Evolutionary conservation across 2,888 invertebrate genomes (phyloP).

Genomic region (Cataglyphis livida): DNA sequence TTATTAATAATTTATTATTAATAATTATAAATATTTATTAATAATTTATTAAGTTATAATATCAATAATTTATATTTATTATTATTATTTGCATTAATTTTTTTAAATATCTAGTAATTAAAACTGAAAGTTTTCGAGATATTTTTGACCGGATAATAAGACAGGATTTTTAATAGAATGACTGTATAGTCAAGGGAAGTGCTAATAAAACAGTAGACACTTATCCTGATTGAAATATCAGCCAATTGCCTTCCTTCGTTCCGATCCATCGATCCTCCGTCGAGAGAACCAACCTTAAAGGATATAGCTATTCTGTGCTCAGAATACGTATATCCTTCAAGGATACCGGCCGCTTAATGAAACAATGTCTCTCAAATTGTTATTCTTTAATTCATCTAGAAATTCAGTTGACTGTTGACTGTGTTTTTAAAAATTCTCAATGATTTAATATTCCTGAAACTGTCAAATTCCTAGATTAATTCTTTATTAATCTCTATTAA

Average conservation of each 20-base stretch:
- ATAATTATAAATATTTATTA: too few relatives aligned
- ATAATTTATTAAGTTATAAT: too few relatives aligned
- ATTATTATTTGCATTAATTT: not conserved
- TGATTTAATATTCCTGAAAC: not conserved
- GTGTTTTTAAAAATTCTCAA: not conserved
- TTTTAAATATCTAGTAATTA: not conserved
- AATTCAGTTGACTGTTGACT: not conserved
- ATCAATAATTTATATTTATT: not conserved
- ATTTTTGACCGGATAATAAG: not conserved
- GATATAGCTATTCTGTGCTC: slow-evolving; percentile 9
- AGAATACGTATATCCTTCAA: slow-evolving; percentile 8
- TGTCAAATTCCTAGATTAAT: not conserved
- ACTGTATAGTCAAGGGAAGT: not conserved
- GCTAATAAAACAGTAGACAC: slow-evolving; percentile 48
- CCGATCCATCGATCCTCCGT: slow-evolving; percentile 26
- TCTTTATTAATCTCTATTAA: too few relatives aligned
- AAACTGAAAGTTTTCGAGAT: not conserved
- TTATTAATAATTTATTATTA: too few relatives aligned
- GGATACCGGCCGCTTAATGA: slow-evolving; percentile 36
- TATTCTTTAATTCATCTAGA: slow-evolving; percentile 27
- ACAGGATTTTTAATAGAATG: slow-evolving; percentile 32
- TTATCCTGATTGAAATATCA: slow-evolving; percentile 54
- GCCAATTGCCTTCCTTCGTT: slow-evolving; percentile 31
- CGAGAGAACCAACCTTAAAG: slow-evolving; percentile 6
- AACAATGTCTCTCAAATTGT: not conserved